Evolutionary conservation across 2,113 vertebrate genomes (phyloP).

Genomic region (Pangasianodon gigas): DNA sequence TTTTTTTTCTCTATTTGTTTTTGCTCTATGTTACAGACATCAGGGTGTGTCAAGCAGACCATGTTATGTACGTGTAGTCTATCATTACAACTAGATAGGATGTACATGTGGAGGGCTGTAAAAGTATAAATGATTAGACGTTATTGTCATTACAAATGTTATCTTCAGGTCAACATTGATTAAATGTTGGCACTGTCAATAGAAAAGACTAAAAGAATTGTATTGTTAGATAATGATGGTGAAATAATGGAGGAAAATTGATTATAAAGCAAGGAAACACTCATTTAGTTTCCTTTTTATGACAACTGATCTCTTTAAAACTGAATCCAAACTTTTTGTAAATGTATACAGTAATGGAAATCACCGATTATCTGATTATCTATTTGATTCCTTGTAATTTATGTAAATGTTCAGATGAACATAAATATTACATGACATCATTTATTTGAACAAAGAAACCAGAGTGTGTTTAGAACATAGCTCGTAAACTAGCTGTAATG

Average conservation of each 20-base stretch:
- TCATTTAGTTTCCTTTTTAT: not conserved
- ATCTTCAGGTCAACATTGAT: not conserved
- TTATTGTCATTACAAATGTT: not conserved
- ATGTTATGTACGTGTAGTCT: constrained; percentile 13
- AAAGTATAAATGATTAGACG: constrained; percentile 11
- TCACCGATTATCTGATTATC: not conserved
- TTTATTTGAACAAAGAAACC: not conserved
- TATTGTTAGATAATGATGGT: not conserved
- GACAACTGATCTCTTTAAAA: not conserved
- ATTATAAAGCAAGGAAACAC: not conserved
- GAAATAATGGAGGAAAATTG: not conserved
- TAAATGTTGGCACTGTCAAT: not conserved
- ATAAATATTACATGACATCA: not conserved
- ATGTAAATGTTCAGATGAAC: not conserved
- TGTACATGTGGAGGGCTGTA: not conserved
- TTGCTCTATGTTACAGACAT: constrained; percentile 16
- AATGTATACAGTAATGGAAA: not conserved
- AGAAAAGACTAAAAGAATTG: not conserved
- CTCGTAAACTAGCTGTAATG: not conserved
- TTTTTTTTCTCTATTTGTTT: constrained; percentile 30
- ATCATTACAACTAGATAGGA: not conserved
- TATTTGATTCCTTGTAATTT: not conserved
- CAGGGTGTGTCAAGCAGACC: constrained; percentile 14
- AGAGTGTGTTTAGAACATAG: not conserved
- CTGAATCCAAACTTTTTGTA: not conserved